A percentile compares a stretch with the other conserved stretches of the same genome.
Evolutionary conservation across 1,140 invertebrate species (phyloP).

Genomic region (Drosophila willistoni): DNA sequence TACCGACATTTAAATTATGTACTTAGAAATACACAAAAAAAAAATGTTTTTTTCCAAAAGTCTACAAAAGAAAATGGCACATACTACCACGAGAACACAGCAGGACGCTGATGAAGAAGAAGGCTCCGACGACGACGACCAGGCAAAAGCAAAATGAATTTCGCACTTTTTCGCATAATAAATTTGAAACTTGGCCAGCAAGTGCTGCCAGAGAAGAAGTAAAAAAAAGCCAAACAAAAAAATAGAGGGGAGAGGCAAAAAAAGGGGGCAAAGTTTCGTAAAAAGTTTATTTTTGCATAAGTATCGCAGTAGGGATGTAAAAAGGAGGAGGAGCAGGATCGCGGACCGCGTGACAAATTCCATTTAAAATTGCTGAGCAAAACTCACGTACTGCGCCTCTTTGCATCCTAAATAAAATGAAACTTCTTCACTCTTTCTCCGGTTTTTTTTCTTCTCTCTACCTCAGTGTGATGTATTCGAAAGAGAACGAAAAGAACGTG

Average conservation of each 20-base stretch:
- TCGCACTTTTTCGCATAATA: slow-evolving; percentile 83
- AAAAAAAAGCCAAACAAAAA: slow-evolving; percentile 51
- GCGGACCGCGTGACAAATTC: slow-evolving; percentile 78
- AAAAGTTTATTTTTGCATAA: slow-evolving; percentile 82
- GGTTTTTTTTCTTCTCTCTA: not conserved
- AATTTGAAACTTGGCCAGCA: slow-evolving; percentile 79
- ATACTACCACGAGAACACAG: slow-evolving; percentile 35
- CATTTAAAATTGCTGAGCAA: slow-evolving; percentile 81
- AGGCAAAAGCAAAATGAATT: slow-evolving; percentile 79
- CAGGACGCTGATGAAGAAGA: slow-evolving; percentile 53
- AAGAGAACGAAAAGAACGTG: not conserved
- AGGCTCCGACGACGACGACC: slow-evolving; percentile 42
- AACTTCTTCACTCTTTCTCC: slow-evolving; percentile 50
- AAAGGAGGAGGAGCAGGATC: not conserved
- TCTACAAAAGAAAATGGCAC: slow-evolving; percentile 78
- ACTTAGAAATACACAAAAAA: slow-evolving; percentile 80
- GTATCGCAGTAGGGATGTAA: slow-evolving; percentile 11
- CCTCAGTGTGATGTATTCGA: slow-evolving; percentile 75
- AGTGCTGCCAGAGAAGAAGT: slow-evolving; percentile 29
- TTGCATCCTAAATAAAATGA: slow-evolving; percentile 72
- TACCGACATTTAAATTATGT: slow-evolving; percentile 81
- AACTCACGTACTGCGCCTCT: slow-evolving; percentile 64
- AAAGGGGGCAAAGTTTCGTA: slow-evolving; percentile 66
- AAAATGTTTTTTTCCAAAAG: slow-evolving; percentile 54
- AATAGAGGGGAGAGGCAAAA: slow-evolving; percentile 34